Evolutionary conservation across 2,797 vertebrate genomes (phyloP), one percentile per base, ranked within the genome.

Genomic region (Micromesistius poutassou): DNA sequence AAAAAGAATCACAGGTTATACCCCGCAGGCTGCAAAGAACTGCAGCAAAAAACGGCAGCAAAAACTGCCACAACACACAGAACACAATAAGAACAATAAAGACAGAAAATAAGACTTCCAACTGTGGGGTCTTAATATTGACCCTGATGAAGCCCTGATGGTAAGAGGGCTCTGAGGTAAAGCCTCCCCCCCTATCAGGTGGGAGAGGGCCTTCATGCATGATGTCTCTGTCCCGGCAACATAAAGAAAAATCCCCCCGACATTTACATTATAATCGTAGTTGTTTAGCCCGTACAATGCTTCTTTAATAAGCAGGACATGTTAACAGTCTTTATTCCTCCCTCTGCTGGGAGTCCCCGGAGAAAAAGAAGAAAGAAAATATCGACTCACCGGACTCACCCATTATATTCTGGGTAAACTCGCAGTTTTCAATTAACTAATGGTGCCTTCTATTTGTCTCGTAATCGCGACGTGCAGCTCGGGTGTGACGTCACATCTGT

Each of bases 171-270:
- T 22, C n/a, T 5, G 71, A 73, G 71, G 71, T 33, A 10, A 9
- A 19, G 33, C 71, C 71, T 73, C 71, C n/a, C 71, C 71, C 71
- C 13, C 33, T 35, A 7, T 0, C 10, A 8, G 33, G 71, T 35
- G 30, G 71, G 14, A 72, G 14, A 72, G 71, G 71, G 31, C 71
- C 71, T 72, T 72, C 71, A 2, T 22, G 36, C 40, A 42, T 42
- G 40, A 42, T 42, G 40, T 42, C 40, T 42, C 40, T 14, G 62
- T n/a, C 62, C 28, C 62, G 62, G 22, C 62, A 68, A 14, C 70
- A 72, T 55, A 72, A 73, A 77, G 72, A 77, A 72, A 77, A 77
- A 33, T 73, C 70, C 36, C 33, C 28, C 16, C 14, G 9, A 31
- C 2, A 12, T 31, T 75, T 31, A 16, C 46, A 55, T 42, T 42